Evolutionary conservation across 2,888 invertebrate genomes (phyloP).

Genomic region (Drosophila koepferae): DNA sequence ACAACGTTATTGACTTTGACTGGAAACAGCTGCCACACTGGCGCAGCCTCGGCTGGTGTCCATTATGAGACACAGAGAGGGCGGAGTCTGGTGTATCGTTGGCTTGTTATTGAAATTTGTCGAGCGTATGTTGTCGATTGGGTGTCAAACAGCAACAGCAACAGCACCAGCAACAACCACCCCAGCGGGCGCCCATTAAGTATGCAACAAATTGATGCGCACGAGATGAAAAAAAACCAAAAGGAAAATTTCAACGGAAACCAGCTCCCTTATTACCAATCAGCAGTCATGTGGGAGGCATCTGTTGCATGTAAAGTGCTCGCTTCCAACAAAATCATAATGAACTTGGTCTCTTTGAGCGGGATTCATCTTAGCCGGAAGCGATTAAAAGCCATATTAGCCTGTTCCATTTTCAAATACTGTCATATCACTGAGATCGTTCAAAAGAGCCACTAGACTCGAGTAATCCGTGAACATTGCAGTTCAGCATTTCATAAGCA

Average conservation of each 20-base stretch:
- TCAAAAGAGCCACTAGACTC: neutral
- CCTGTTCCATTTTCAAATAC: neutral
- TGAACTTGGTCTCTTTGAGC: neutral
- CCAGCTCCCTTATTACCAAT: constrained; percentile 41
- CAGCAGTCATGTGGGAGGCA: constrained; percentile 8
- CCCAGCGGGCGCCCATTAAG: constrained; percentile 43
- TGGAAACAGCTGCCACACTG: constrained; percentile 23
- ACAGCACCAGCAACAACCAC: neutral
- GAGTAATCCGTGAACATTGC: neutral
- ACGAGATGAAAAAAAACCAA: neutral
- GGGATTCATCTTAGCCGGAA: neutral
- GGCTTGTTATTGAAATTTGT: constrained; percentile 70
- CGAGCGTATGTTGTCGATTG: constrained; percentile 65
- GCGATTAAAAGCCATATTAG: neutral
- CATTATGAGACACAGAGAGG: constrained; percentile 15
- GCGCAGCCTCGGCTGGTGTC: constrained; percentile 14
- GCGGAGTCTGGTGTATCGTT: constrained; percentile 1
- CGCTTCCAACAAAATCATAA: neutral
- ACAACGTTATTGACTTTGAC: constrained; percentile 43
- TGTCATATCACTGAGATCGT: neutral
- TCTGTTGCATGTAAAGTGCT: constrained; percentile 17
- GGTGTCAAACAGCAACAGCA: constrained; percentile 41
- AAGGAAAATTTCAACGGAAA: constrained; percentile 9
- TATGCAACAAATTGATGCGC: constrained; percentile 65
- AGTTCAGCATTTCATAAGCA: neutral